phyloP scores from a whole-genome alignment of 2,797 vertebrate species.

The Lemur catta region DNA sequence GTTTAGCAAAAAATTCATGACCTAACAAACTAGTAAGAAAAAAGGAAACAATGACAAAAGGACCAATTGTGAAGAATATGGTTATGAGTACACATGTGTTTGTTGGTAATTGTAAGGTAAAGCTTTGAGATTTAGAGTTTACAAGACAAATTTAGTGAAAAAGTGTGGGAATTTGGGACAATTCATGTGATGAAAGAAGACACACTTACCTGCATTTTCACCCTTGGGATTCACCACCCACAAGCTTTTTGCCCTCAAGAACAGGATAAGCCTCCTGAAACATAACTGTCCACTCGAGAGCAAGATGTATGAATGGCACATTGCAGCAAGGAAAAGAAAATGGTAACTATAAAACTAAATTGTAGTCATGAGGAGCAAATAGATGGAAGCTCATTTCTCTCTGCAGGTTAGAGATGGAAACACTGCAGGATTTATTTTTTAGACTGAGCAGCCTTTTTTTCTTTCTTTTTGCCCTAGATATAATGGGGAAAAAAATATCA shows the following conservation, averaged over 20 bases:
- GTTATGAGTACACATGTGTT: neutral
- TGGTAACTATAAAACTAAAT: slow-evolving; percentile 32
- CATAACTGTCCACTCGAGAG: neutral
- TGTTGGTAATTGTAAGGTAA: neutral
- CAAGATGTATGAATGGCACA: neutral
- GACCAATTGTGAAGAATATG: neutral
- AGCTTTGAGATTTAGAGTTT: neutral
- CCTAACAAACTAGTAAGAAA: neutral
- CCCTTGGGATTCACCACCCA: neutral
- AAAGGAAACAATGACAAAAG: neutral
- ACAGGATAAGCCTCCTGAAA: neutral
- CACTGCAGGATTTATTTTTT: neutral
- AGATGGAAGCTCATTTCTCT: slow-evolving; percentile 14
- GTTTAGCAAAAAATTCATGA: neutral
- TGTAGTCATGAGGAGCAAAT: slow-evolving; percentile 28
- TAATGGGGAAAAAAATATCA: neutral
- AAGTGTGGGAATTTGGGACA: neutral
- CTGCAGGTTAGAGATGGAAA: slow-evolving; percentile 46
- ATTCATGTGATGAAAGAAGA: neutral
- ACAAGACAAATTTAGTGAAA: neutral
- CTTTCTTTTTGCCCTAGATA: neutral
- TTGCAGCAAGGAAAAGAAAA: neutral
- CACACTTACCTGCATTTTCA: neutral
- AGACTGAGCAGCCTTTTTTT: neutral
- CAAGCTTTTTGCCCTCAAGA: neutral